Evolutionary conservation across 2,888 invertebrate genomes (phyloP).

Genomic region (Apodemia hepburni): DNA sequence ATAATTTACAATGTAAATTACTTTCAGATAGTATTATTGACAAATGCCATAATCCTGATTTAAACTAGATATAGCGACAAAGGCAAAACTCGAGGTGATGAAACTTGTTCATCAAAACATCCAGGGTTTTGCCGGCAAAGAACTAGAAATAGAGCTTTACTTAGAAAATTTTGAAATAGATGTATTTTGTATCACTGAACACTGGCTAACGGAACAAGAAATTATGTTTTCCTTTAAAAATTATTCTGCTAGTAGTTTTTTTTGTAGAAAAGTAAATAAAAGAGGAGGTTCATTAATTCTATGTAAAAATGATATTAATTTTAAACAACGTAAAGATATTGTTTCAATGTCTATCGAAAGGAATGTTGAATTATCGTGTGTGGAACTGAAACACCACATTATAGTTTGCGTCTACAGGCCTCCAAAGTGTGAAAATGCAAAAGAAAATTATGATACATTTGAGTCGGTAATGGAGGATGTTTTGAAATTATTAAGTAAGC

Average conservation of each 20-base stretch:
- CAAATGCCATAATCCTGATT: not conserved
- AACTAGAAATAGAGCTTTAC: no score
- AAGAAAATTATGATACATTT: no score
- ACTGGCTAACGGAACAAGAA: not conserved
- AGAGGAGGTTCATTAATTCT: not conserved
- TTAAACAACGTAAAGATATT: no score
- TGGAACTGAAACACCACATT: no score
- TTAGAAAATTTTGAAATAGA: no score
- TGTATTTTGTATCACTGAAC: not conserved
- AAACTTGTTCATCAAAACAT: not conserved
- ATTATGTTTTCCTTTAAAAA: not conserved
- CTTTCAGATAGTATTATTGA: not conserved
- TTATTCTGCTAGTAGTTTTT: not conserved
- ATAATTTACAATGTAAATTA: not conserved
- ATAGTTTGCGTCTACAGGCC: no score
- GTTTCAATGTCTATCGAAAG: no score
- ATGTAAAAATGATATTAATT: no score
- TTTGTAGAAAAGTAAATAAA: not conserved
- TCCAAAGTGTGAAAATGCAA: no score
- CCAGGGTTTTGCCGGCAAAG: not conserved
- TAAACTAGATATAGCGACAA: not conserved
- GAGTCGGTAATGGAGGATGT: no score
- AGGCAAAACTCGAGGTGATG: not conserved
- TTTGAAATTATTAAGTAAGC: no score
- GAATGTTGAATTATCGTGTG: no score